Evolutionary conservation across 2,797 vertebrate genomes (phyloP).

Genomic region (Sparus aurata): DNA sequence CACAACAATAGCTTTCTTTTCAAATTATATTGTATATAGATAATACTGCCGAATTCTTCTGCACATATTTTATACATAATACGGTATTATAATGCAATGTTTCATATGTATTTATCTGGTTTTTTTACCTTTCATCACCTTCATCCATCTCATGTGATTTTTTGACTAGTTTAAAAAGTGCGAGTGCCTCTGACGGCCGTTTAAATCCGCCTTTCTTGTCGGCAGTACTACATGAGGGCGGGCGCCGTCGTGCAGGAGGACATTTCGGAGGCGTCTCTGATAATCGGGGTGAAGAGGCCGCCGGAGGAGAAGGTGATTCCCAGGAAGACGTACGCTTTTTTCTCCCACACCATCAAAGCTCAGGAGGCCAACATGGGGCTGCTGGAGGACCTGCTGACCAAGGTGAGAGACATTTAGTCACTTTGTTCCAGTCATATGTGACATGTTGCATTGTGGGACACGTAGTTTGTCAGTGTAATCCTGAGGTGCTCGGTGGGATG

Average conservation of each 20-base stretch:
- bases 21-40: no score
- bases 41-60: no score
- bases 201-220: background rate
- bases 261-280: conserved; percentile 94
- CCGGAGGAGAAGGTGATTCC: conserved; percentile 93
- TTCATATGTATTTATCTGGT: no score
- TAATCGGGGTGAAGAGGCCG: conserved; percentile 95
- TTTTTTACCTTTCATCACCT: no score
- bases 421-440: no score
- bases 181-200: background rate
- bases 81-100: no score
- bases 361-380: conserved; percentile 97
- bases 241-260: conserved; percentile 95
- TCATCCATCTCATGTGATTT: no score
- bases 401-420: conserved; percentile 89
- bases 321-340: conserved; percentile 96
- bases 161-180: background rate
- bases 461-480: no score
- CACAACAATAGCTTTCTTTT: no score
- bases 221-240: conserved; percentile 92
- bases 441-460: no score
- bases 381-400: conserved; percentile 93
- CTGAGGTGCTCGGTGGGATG: no score
- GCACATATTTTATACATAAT: no score
- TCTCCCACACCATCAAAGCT: conserved; percentile 99